Evolutionary conservation across 1,140 invertebrate genomes (phyloP), one percentile per base, ranked within the genome.

Genomic region (Araneus ventricosus): DNA sequence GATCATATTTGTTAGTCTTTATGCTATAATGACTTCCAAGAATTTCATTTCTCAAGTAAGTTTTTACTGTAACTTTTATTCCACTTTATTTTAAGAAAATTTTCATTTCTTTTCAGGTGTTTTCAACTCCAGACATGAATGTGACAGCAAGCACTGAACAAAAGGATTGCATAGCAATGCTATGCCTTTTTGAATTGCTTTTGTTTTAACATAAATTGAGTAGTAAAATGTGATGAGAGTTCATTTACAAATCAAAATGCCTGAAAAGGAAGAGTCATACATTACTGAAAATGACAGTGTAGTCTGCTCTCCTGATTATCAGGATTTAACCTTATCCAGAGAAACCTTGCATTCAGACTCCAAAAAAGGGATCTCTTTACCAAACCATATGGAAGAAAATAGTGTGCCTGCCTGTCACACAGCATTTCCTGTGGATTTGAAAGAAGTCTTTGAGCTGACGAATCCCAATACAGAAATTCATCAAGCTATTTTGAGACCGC

Each of bases 361-460:
- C 27, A 82, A 82, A 27, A 52, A 45, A 10, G 34, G 61, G 10
- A 39, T 86, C 34, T 39, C 90, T 86, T 59, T 92, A 5, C 8
- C 91, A 2, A 24, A 22, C 24, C 45, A 82, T 4, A 87, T 93
- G 63, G 85, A 87, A 41, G 91, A 93, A 39, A 80, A 61, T 80
- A 79, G 30, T 41, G 85, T 93, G 3, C 61, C 91, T 5, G 37
- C 84, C 6, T 93, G 91, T n/a, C 91, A 93, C 57, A 93, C 92
- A 61, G 92, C 92, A 45, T 93, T 93, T 89, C 92, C 92, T 22
- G 92, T 93, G 4, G 87, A 93, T 67, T 59, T 93, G 17, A 93
- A 93, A 84, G 92, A 93, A 89, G 92, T 93, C 4, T 93, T 93
- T 85, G 92, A 93, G 30, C 30, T 93, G 8, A 93, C 92, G 2